These are phyloP conservation scores for Standfussiana lucernea DNA, from an alignment of 2,888 invertebrate species.

Conservation along the genomic window DNA sequence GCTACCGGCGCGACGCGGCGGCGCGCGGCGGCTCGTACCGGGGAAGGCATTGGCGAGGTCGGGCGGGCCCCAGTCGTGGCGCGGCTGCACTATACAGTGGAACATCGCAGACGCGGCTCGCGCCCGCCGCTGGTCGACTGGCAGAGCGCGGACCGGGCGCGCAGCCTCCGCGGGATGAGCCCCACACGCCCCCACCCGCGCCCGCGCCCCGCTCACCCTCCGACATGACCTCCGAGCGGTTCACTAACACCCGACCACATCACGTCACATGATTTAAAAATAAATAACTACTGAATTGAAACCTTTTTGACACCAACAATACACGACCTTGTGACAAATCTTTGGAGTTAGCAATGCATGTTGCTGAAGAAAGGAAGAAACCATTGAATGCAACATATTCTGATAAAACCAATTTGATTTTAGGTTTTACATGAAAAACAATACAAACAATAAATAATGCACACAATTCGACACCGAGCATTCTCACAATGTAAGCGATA, in stretches of 20 bases:
- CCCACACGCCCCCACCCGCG: conserved; percentile 63
- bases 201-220: conserved; percentile 63
- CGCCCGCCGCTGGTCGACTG: conserved; percentile 72
- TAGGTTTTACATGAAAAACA: background rate
- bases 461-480: background rate
- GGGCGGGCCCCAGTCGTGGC: conserved; percentile 93
- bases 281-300: conserved; percentile 20
- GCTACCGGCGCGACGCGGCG: background rate
- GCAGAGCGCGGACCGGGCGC: conserved; percentile 64
- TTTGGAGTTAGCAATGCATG: background rate
- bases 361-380: background rate
- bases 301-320: background rate
- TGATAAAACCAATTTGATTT: background rate
- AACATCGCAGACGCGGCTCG: conserved; percentile 90
- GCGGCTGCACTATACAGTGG: conserved; percentile 95
- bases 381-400: background rate
- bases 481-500: background rate
- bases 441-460: background rate
- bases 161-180: conserved; percentile 72
- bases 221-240: conserved; percentile 59
- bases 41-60: conserved; percentile 94
- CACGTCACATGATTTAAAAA: conserved; percentile 7
- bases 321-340: background rate
- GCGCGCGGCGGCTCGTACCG: conserved; percentile 88
- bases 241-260: conserved; percentile 54